Conservation (phyloP, 2,113 vertebrate genomes). For the Copsychus sechellarum region DNA sequence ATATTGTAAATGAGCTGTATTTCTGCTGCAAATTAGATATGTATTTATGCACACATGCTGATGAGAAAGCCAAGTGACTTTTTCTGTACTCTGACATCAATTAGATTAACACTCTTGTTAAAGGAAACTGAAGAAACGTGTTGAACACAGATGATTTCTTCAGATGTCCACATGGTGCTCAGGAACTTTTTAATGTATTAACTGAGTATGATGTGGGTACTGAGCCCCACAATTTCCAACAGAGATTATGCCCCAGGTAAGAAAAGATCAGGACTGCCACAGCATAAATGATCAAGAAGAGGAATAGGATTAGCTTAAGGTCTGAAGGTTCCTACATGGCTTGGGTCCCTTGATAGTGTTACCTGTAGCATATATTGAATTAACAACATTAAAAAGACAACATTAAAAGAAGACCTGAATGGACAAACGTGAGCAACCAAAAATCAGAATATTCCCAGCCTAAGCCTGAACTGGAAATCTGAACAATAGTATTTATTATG, state of each 20-base stretch:
- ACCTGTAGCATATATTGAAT: neutral
- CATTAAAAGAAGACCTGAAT: neutral
- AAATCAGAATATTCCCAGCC: neutral
- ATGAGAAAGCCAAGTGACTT: neutral
- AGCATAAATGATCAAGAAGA: neutral
- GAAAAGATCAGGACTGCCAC: neutral
- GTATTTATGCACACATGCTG: neutral
- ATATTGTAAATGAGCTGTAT: neutral
- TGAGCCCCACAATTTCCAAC: neutral
- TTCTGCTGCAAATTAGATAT: neutral
- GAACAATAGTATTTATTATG: neutral
- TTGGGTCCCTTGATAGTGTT: neutral
- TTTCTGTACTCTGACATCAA: neutral
- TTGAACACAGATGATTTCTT: neutral
- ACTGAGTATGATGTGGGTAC: neutral
- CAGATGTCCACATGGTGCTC: neutral
- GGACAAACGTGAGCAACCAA: neutral
- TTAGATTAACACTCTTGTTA: neutral
- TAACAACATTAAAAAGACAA: neutral
- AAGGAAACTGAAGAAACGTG: neutral
- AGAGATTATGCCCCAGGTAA: neutral
- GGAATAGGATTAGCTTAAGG: neutral
- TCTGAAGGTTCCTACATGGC: neutral
- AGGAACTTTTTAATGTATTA: neutral
- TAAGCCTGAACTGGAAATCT: neutral